A percentile compares a stretch with the other conserved stretches of the same genome.
Evolutionary conservation across 2,797 vertebrate species (phyloP).

Genomic region (Syngnathus rostellatus): DNA sequence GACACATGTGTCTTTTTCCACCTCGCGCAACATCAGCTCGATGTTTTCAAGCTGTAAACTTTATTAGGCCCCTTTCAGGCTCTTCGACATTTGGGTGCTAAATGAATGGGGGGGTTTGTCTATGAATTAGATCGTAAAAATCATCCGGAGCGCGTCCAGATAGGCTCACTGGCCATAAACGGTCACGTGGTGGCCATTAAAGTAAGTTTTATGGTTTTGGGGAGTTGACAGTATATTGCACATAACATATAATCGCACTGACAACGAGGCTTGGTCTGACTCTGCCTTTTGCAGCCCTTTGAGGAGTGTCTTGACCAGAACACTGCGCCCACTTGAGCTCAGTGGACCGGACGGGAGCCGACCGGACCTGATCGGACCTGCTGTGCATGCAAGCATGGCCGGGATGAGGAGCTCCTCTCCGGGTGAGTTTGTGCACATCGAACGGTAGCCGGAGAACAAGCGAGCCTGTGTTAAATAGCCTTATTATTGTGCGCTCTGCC

Average conservation of each 20-base stretch:
- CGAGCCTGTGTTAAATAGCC: slow-evolving; percentile 55
- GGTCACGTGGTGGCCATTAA: slow-evolving; percentile 99
- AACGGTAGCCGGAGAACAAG: slow-evolving; percentile 53
- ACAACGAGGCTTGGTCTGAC: slow-evolving; percentile 92
- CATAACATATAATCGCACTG: slow-evolving; percentile 99
- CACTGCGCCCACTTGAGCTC: slow-evolving; percentile 73
- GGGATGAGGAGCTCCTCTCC: slow-evolving; percentile 70
- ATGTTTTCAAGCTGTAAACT: slow-evolving; percentile 93
- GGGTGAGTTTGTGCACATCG: slow-evolving; percentile 79
- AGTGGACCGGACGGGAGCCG: slow-evolving; percentile 51
- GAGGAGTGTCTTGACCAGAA: slow-evolving; percentile 82
- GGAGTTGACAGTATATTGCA: slow-evolving; percentile 99
- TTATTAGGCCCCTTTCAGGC: slow-evolving; percentile 86
- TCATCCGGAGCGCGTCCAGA: slow-evolving; percentile 97
- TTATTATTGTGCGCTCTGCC: slow-evolving; percentile 59
- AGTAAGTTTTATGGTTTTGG: slow-evolving; percentile 99
- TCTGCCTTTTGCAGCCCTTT: slow-evolving; percentile 86
- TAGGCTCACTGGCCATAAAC: slow-evolving; percentile 99
- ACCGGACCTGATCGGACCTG: slow-evolving; percentile 68
- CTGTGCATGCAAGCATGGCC: slow-evolving; percentile 25
- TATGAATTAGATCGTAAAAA: slow-evolving; percentile 99
- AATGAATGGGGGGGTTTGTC: slow-evolving; percentile 96
- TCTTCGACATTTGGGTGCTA: slow-evolving; percentile 96
- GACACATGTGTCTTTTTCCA: slow-evolving; percentile 64
- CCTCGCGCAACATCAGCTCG: slow-evolving; percentile 77